Percentiles rank a stretch among this genome's conserved stretches.
Evolutionary conservation across 2,113 vertebrate genomes (phyloP).

Genomic region (Hemicordylus capensis): DNA sequence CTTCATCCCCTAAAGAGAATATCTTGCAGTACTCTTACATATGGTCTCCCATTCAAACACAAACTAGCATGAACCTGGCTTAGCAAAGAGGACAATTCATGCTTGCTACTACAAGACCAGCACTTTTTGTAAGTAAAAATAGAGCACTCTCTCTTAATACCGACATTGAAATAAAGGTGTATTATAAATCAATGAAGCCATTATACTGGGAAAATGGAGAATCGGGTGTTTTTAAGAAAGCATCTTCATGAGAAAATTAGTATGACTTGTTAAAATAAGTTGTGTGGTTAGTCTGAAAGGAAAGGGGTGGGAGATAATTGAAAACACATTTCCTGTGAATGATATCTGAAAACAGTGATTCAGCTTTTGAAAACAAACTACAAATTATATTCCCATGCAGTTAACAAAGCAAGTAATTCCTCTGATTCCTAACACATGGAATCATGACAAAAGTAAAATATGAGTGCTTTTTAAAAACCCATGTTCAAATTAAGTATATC

Average conservation of each 20-base stretch:
- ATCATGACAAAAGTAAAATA: constrained; percentile 46
- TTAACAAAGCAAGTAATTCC: constrained; percentile 61
- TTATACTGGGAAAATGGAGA: constrained; percentile 12
- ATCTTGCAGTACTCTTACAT: too few relatives aligned
- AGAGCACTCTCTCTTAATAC: neutral
- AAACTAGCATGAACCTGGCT: too few relatives aligned
- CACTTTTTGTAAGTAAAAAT: neutral
- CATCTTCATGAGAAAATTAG: constrained; percentile 24
- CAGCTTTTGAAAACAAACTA: constrained; percentile 58
- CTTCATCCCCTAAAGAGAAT: too few relatives aligned
- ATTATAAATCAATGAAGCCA: neutral
- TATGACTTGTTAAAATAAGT: constrained; percentile 29
- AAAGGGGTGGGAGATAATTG: constrained; percentile 6
- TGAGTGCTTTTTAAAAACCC: constrained; percentile 1
- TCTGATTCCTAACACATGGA: constrained; percentile 53
- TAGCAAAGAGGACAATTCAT: too few relatives aligned
- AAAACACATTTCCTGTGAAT: constrained; percentile 54
- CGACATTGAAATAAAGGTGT: constrained; percentile 10
- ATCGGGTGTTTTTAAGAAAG: constrained; percentile 15
- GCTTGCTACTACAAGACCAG: too few relatives aligned
- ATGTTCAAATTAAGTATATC: constrained; percentile 37
- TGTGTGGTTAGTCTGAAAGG: constrained; percentile 14
- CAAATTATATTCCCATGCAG: constrained; percentile 55
- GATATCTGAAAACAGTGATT: constrained; percentile 53
- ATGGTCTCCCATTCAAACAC: too few relatives aligned